Evolutionary conservation across 2,888 invertebrate species (phyloP), one percentile per base, ranked within the genome.

Genomic region (Nomada ferruginata): DNA sequence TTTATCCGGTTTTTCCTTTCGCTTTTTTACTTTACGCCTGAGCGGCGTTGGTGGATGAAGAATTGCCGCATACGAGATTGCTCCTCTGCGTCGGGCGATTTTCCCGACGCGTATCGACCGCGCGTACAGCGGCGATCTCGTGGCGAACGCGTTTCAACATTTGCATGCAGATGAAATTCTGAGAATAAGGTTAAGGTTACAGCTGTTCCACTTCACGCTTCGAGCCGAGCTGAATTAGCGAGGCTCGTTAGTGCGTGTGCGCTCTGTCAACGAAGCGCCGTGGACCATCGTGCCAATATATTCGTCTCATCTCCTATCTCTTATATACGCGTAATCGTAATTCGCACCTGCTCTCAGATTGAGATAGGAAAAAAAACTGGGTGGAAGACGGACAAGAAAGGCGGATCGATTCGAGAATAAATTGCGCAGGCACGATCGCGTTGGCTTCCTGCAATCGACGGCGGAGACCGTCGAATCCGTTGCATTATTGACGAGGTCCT

Each of bases 181-280:
- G 63, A 50, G 79, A 82, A 82, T 82, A 79, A 75, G 82, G 82
- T 82, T 79, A 82, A 79, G 79, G 82, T 79, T 79, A 76, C 79
- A 71, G 71, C 70, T 68, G 76, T 76, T 76, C 68, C 76, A 76
- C 75, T 79, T 82, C 71, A 4, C 66, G 70, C 79, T 50, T 64
- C 74, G 66, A 23, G 60, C 71, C 52, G 18, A 65, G 75, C 53
- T 50, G 71, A 82, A 80, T 82, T 82, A 76, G 68, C 70, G 76
- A 13, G 60, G 52, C 69, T 83, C 72, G 75, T 72, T 73, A 71
- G 73, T 11, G 59, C 69, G 76, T 9, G 23, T 23, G 23, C 15
- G 18, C 23, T 42, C 15, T 20, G 60, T 20, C 50, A 29, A 29
- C 44, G 57, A 29, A 5, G 44, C 20, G 15, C 11, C 18, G 36